These are phyloP conservation scores for Galeopterus variegatus DNA, from an alignment of 2,113 vertebrate genomes.

Conservation along the genomic window DNA sequence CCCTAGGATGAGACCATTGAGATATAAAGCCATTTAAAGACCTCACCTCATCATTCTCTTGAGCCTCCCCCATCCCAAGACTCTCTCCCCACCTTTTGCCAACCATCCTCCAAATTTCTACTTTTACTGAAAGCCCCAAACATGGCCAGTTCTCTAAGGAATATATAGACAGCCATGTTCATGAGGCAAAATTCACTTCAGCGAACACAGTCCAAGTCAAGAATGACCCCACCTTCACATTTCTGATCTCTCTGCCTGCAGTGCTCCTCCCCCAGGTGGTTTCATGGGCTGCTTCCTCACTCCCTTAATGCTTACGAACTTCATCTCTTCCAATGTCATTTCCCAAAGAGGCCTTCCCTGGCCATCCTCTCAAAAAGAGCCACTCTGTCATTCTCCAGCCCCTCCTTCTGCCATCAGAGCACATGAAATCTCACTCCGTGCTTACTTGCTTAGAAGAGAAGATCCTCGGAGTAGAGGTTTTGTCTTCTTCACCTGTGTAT, in stretches of 20 bases:
- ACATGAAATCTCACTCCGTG: background rate
- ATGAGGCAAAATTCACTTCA: background rate
- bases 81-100: background rate
- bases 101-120: background rate
- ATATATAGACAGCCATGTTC: background rate
- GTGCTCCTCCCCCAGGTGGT: background rate
- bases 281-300: background rate
- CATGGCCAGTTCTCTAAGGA: background rate
- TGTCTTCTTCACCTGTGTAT: background rate
- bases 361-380: background rate
- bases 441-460: background rate
- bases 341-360: background rate
- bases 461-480: background rate
- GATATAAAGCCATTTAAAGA: background rate
- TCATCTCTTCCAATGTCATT: background rate
- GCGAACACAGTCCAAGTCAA: background rate
- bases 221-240: background rate
- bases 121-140: background rate
- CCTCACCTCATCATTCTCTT: background rate
- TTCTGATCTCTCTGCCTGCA: background rate
- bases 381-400: background rate
- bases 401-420: background rate
- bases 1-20: background rate
- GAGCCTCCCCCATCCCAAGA: background rate
- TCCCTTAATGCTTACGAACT: background rate